Evolutionary conservation across 2,797 vertebrate genomes (phyloP), one percentile per base, ranked within the genome.

Genomic region (Gymnocypris eckloni): DNA sequence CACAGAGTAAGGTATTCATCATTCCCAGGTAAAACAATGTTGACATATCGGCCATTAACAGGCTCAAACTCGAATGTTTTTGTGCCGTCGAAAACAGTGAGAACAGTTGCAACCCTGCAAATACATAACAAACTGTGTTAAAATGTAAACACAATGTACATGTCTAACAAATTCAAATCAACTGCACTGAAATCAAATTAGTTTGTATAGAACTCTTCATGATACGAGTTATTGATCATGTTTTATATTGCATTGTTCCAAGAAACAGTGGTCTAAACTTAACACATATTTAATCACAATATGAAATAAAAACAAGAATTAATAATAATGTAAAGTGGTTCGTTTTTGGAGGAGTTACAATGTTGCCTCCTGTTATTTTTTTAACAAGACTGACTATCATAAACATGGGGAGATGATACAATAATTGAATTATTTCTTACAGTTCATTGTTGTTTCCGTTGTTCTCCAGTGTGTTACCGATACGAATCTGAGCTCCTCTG

Each of bases 361-460:
- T n/a, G 13, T 43, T 43, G 0, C 1, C 37, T 43, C 15, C 3
- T 3, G 6, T 15, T n/a, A n/a, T 28, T 45, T 45, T 13, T 28
- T 25, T 10, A 73, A 50, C 15, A 3, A 52, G 48, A 20, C 0
- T 11, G 2, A 52, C 11, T 6, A 16, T 73, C 70, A 45, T 6
- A 33, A 75, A 75, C 4, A 50, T 33, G 2, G 15, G 25, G 80
- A 72, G 28, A 33, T 13, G 33, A 59, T 83, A 78, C 3, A 50
- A 54, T 11, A 50, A 41, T 56, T 18, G 41, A 54, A 9, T 13
- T 22, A 41, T 37, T 75, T 76, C 43, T 82, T 28, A 82, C 81
- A 54, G 66, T 69, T 59, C 16, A 61, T 83, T 83, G 70, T 59
- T 48, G 54, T 83, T 83, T 43, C 81, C 81, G 1, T 83, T 37